These are phyloP conservation scores for Campylomormyrus tamandua DNA, from an alignment of 2,113 vertebrate species.

Conservation along the genomic window DNA sequence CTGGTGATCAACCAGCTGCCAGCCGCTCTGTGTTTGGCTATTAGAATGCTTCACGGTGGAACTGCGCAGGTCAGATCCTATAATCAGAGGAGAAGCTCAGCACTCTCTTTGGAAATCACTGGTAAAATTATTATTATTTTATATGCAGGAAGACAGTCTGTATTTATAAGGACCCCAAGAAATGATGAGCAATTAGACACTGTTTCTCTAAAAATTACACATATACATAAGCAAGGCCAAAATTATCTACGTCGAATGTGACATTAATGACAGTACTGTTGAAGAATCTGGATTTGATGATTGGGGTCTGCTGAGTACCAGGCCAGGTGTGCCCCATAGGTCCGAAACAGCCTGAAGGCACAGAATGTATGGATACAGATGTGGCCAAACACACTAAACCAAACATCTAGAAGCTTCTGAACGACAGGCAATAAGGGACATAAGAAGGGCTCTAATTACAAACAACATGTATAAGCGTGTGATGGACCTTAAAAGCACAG, in stretches of 20 bases:
- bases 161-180: not conserved
- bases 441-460: not conserved
- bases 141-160: not conserved
- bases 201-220: not conserved
- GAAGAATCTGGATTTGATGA: not conserved
- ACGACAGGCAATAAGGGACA: not conserved
- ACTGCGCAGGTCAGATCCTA: constrained; percentile 3
- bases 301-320: not conserved
- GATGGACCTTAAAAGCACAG: not conserved
- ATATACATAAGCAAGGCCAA: not conserved
- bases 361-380: not conserved
- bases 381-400: not conserved
- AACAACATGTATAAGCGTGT: not conserved
- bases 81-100: not conserved
- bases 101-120: not conserved
- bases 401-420: not conserved
- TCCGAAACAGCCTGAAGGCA: not conserved
- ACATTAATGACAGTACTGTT: not conserved
- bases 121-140: not conserved
- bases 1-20: constrained; percentile 30
- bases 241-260: not conserved
- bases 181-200: not conserved
- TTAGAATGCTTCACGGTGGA: constrained; percentile 30
- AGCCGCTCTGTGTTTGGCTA: constrained; percentile 8
- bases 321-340: not conserved